Evolutionary conservation across 2,797 vertebrate genomes (phyloP), one percentile per base, ranked within the genome.

Genomic region (Propithecus deckenii): DNA sequence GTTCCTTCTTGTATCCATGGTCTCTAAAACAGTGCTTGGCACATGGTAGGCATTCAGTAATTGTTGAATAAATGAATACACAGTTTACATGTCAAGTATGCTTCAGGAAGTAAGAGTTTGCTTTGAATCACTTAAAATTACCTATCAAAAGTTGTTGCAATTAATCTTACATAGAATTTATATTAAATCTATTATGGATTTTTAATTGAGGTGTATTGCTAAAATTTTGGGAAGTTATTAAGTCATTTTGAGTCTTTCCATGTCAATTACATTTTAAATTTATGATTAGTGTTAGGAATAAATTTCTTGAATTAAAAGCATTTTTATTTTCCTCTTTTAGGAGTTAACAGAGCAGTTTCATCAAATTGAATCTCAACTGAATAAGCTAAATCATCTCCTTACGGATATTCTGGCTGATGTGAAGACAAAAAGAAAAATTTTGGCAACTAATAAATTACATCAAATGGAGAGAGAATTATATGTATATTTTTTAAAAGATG

Each of bases 381-480:
- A 98, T 89, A 98, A 98, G 95, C 96, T 99, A 86, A 99, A 99
- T 97, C 95, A 96, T 78, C 97, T 99, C 71, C 98, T 99, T 98
- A 98, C 98, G 90, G 99, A 99, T 96, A 98, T 99, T 97, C 98
- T 99, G 96, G 98, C 98, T 87, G 99, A 99, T 79, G 96, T 99
- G 89, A 99, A 99, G 98, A 96, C 97, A 23, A 99, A 99, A 98
- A 99, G 98, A 76, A 99, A 98, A 61, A 97, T 99, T 96, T 97
- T 99, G 91, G 98, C 99, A 87, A 99, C 98, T 91, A 99, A 98
- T 96, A 98, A 98, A 88, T 97, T 99, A 43, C 98, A 99, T 89
- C 98, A 98, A 95, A 98, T 98, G 93, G 99, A 99, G 98, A 99
- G 99, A 98, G 98, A 99, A 46, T 98, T 99, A 72, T 99, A 99